Evolutionary conservation across 1,140 invertebrate species (phyloP), one percentile per base, ranked within the genome.

Genomic region (Euborellia annulipes): DNA sequence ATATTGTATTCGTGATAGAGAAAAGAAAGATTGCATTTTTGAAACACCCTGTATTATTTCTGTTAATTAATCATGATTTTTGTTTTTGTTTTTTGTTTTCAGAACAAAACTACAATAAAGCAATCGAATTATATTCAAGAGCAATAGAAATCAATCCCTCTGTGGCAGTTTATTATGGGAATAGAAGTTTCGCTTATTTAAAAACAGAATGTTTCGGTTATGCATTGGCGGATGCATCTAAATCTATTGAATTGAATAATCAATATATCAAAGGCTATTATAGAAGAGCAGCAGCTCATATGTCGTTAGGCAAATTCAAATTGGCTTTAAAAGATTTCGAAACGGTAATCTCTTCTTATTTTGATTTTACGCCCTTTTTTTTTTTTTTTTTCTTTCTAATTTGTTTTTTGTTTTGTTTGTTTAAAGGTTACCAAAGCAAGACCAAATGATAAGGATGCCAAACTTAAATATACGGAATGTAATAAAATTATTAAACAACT

Each of bases 221-320:
- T 62, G 93, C 93, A 0, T 63, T 98, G 30, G 67, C 64, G 21
- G 95, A 99, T 74, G 94, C 94, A 6, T 77, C 84, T 1, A 85
- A 83, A 62, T 84, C 94, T 2, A 85, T 98, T 37, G 80, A 90
- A 64, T 58, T 91, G 41, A 90, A 98, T 66, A 82, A 75, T 52
- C 73, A 71, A 32, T 98, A 97, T 65, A 69, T 94, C 4, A 98
- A 98, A 67, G 91, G 86, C 11, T 86, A 85, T 56, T 98, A 98
- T 63, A 80, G 96, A 58, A 70, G 94, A 61, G 95, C 95, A 0
- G 88, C 87, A 0, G 85, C 94, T 30, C 78, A 95, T 55, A 98
- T 98, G 93, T 90, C 92, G 21, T 64, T 98, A 53, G 92, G 93
- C 50, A 97, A 96, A 69, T 97, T 93, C 62, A 97, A 96, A 69